Percentiles rank a stretch among this genome's conserved stretches.
Evolutionary conservation across 1,140 invertebrate genomes (phyloP).

Genomic region (Paraescarpia echinospica): DNA sequence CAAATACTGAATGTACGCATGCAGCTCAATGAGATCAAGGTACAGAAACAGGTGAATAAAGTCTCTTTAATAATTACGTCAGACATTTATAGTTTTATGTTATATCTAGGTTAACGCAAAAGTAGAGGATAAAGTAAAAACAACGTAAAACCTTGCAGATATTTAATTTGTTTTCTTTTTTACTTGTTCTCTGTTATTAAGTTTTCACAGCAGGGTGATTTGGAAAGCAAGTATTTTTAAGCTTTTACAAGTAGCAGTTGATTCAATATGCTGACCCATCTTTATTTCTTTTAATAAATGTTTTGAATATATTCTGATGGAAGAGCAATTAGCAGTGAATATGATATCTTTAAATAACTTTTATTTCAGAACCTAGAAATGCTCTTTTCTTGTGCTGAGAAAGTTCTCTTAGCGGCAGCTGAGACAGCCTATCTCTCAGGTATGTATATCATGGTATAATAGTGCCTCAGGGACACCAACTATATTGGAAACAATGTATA

Average conservation of each 20-base stretch:
- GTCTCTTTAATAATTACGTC: conserved; percentile 1
- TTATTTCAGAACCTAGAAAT: conserved; percentile 10
- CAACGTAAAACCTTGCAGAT: too few species aligned
- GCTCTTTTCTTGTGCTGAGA: conserved; percentile 17
- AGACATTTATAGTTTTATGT: not conserved
- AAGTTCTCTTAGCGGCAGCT: conserved; percentile 11
- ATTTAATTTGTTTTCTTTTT: too few species aligned
- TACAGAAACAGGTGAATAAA: not conserved
- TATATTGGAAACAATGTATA: not conserved
- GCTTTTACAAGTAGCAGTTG: not conserved
- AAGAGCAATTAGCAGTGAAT: not conserved
- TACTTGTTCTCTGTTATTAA: not conserved
- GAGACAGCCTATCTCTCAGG: conserved; percentile 18
- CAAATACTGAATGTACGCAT: conserved; percentile 16
- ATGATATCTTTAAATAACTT: not conserved
- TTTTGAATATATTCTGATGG: not conserved
- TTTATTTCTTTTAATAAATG: too few species aligned
- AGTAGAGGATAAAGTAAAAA: too few species aligned
- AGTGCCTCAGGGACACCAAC: not conserved
- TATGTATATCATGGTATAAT: not conserved
- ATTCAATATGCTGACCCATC: too few species aligned
- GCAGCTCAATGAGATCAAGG: conserved; percentile 10
- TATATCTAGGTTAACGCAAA: not conserved
- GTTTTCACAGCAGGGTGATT: not conserved
- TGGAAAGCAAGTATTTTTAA: not conserved